Percentiles rank a stretch among this genome's conserved stretches.
Conservation (phyloP, 1,140 invertebrate species). For the Pinna nobilis region DNA sequence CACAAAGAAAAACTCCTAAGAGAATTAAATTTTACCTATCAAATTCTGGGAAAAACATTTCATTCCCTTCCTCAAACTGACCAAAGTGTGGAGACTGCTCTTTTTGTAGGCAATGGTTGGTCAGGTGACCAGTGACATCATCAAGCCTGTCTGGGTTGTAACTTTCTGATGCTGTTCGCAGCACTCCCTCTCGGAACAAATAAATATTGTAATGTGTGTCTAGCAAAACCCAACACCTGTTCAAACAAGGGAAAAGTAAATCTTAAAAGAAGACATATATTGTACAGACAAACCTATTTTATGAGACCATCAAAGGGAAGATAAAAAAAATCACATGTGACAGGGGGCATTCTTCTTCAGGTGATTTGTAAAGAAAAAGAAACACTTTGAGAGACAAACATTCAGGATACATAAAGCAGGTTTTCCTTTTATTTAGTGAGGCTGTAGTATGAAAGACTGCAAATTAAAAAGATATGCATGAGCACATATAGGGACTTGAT, state of each 20-base stretch:
- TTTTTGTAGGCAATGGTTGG: constrained; percentile 62
- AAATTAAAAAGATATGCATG: no score
- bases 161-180: constrained; percentile 60
- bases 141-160: constrained; percentile 51
- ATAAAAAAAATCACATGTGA: no score
- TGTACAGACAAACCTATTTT: no score
- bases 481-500: no score
- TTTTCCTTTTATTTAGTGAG: no score
- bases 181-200: constrained; percentile 57
- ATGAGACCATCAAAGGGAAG: no score
- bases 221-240: constrained; percentile 62
- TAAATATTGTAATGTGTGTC: constrained; percentile 57
- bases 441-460: no score
- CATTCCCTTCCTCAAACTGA: constrained; percentile 62
- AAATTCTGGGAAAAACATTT: constrained; percentile 64
- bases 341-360: no score
- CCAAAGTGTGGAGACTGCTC: constrained; percentile 60
- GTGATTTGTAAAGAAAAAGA: no score
- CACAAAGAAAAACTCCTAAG: neutral
- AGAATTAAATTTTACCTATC: constrained; percentile 42
- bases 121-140: constrained; percentile 60
- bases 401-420: no score
- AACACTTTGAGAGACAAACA: no score
- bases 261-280: neutral
- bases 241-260: neutral